phyloP scores from a whole-genome alignment of 1,140 invertebrate genomes.

The Triops longicaudatus region DNA sequence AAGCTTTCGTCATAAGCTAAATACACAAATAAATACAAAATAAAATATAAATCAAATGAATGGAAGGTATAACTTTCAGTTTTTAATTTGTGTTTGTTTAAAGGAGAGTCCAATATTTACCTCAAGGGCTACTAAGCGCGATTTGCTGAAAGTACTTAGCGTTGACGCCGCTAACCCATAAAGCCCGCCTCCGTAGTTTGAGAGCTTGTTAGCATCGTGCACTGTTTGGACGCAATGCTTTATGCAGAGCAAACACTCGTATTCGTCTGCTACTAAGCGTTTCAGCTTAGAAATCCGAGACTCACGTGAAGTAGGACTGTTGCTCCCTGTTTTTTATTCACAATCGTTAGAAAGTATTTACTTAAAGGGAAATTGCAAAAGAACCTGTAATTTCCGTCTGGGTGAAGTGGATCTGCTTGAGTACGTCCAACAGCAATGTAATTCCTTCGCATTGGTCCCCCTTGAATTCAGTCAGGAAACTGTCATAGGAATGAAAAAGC shows the following conservation, averaged over 20 bases:
- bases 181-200: neutral
- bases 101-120: too few relatives aligned
- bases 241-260: neutral
- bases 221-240: neutral
- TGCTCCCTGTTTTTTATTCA: neutral
- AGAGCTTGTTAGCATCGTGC: neutral
- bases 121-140: neutral
- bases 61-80: too few relatives aligned
- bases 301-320: neutral
- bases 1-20: slow-evolving; percentile 25
- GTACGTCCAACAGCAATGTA: slow-evolving; percentile 23
- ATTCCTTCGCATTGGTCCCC: slow-evolving; percentile 25
- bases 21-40: neutral
- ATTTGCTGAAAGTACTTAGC: neutral
- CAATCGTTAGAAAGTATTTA: neutral
- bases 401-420: slow-evolving; percentile 22
- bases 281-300: neutral
- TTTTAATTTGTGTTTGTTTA: too few relatives aligned
- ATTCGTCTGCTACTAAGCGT: neutral
- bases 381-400: slow-evolving; percentile 25
- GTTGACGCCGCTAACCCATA: neutral
- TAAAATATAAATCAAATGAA: too few relatives aligned
- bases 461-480: slow-evolving; percentile 25
- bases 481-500: neutral
- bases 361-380: neutral